A percentile compares a stretch with the other conserved stretches of the same genome.
These are phyloP conservation scores for Phrynosoma platyrhinos DNA, from an alignment of 2,113 vertebrate genomes.

Conservation along the genomic window DNA sequence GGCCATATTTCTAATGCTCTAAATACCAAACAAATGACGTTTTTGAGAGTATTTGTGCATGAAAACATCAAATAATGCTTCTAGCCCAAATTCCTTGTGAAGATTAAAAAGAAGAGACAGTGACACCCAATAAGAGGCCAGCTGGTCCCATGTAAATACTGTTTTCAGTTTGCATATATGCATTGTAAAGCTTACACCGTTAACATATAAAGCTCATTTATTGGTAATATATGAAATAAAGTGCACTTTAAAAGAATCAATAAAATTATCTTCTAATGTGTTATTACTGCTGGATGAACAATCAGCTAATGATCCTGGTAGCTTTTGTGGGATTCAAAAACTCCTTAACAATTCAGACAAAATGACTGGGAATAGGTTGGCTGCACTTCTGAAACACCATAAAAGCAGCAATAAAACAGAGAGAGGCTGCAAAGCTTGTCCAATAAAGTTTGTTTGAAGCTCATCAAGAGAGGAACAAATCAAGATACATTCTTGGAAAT, in stretches of 20 bases:
- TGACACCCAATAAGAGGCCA: not conserved
- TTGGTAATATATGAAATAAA: conserved; percentile 27
- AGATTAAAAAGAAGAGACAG: not conserved
- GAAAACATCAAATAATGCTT: not conserved
- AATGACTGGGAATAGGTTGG: conserved; percentile 30
- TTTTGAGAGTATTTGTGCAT: not conserved
- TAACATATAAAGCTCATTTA: not conserved
- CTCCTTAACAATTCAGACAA: not conserved
- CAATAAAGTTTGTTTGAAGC: too few relatives aligned
- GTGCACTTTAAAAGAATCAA: conserved; percentile 19
- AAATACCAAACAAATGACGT: not conserved
- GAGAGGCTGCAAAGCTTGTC: not conserved
- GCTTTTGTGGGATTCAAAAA: conserved; percentile 16
- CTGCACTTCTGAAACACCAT: not conserved
- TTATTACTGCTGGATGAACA: not conserved
- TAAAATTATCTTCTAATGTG: conserved; percentile 14
- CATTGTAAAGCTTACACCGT: not conserved
- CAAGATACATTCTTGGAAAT: not conserved
- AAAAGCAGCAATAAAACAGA: conserved; percentile 12
- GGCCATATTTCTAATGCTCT: not conserved
- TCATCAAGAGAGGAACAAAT: too few relatives aligned
- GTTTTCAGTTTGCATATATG: too few relatives aligned
- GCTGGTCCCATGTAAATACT: not conserved
- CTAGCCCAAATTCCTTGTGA: accelerated
- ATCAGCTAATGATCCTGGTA: not conserved